Conservation (phyloP, 2,113 vertebrate genomes). For the Notothenia coriiceps region DNA sequence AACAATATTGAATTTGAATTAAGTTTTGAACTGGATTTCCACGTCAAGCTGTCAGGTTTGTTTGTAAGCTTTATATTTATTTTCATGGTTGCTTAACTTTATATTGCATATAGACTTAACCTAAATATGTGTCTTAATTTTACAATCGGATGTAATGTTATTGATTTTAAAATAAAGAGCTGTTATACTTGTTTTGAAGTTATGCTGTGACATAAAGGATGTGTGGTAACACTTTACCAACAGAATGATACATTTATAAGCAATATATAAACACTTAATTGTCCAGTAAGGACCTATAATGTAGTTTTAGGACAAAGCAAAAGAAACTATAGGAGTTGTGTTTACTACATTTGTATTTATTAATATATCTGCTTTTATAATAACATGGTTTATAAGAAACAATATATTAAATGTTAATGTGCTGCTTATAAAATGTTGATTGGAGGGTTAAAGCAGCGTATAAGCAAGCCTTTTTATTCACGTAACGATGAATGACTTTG, state of each 20-base stretch:
- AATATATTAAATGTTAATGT: background rate
- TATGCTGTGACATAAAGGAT: background rate
- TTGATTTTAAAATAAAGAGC: slow-evolving; percentile 11
- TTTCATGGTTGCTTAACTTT: background rate
- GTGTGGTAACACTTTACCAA: background rate
- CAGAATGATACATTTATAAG: background rate
- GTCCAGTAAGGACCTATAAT: background rate
- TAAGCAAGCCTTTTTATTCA: background rate
- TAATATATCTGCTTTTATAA: no score
- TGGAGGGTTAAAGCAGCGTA: background rate
- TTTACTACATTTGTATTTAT: background rate
- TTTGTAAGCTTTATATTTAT: background rate
- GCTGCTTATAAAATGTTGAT: background rate
- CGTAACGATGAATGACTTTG: background rate
- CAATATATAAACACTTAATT: background rate
- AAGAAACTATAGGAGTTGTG: background rate
- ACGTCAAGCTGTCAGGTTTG: background rate
- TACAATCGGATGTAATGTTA: background rate
- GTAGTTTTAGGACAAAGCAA: background rate
- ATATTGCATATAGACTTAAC: background rate
- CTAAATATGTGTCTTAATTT: slow-evolving; percentile 20
- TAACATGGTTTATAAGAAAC: background rate
- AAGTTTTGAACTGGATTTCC: slow-evolving; percentile 21
- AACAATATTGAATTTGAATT: background rate
- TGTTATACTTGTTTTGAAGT: background rate